Conservation (phyloP, 2,113 vertebrate genomes). For the Ancistrus triradiatus region DNA sequence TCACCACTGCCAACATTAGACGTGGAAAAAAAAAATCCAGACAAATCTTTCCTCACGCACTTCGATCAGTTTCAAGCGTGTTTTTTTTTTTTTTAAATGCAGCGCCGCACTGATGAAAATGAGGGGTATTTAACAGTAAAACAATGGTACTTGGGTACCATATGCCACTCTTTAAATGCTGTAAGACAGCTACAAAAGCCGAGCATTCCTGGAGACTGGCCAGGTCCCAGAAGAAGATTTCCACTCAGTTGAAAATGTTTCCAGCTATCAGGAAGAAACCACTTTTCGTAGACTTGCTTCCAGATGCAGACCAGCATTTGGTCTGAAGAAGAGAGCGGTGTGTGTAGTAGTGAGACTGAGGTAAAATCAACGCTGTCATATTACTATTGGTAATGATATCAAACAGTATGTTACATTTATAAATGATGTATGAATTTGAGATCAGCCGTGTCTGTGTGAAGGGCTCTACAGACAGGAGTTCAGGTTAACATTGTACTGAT, state of each 20-base stretch:
- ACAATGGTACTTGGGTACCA: slow-evolving; percentile 71
- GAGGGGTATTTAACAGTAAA: slow-evolving; percentile 64
- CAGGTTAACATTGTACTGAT: slow-evolving; percentile 2
- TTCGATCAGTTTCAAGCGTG: slow-evolving; percentile 48
- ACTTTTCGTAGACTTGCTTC: slow-evolving; percentile 72
- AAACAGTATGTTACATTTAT: not conserved
- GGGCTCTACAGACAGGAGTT: not conserved
- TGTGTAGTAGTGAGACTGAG: slow-evolving; percentile 2
- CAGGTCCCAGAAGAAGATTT: slow-evolving; percentile 71
- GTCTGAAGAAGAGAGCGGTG: slow-evolving; percentile 13
- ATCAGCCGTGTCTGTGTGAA: not conserved
- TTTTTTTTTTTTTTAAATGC: slow-evolving; percentile 49
- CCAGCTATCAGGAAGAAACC: slow-evolving; percentile 72
- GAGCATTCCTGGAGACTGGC: slow-evolving; percentile 71
- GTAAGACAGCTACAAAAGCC: slow-evolving; percentile 71
- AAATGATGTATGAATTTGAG: not conserved
- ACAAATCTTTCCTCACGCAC: slow-evolving; percentile 49
- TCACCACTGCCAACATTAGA: slow-evolving; percentile 71
- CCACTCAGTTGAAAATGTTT: slow-evolving; percentile 69
- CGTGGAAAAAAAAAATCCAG: slow-evolving; percentile 47
- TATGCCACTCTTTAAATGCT: slow-evolving; percentile 71
- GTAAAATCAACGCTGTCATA: not conserved
- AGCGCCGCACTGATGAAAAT: slow-evolving; percentile 58
- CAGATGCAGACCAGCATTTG: slow-evolving; percentile 62
- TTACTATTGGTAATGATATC: not conserved